These are phyloP conservation scores for Rhyacophila brunnea DNA, from an alignment of 1,140 invertebrate species.

Conservation along the genomic window DNA sequence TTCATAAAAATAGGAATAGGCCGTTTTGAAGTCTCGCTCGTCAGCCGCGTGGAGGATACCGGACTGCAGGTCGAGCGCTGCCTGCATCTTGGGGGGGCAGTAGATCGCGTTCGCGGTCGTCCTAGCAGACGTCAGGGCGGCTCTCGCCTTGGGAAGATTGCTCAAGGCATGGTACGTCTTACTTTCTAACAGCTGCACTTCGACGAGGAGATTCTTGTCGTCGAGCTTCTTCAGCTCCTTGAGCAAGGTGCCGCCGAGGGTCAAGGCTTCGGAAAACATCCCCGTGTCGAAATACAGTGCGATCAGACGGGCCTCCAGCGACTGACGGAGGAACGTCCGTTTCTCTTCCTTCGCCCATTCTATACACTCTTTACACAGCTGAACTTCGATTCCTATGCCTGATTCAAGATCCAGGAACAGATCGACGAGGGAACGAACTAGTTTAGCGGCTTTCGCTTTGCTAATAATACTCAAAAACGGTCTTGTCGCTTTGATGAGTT, in stretches of 20 bases:
- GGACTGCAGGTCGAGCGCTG: conserved; percentile 94
- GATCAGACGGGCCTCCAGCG: conserved; percentile 89
- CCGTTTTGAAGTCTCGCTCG: conserved; percentile 99
- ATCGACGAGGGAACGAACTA: conserved; percentile 94
- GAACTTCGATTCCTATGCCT: conserved; percentile 86
- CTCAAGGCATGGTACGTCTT: conserved; percentile 98
- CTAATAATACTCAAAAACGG: conserved; percentile 93
- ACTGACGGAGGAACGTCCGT: conserved; percentile 94
- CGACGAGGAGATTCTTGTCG: conserved; percentile 97
- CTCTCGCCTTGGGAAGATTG: conserved; percentile 95
- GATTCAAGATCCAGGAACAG: conserved; percentile 96
- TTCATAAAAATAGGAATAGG: conserved; percentile 99
- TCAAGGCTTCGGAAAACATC: conserved; percentile 83
- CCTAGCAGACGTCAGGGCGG: conserved; percentile 94
- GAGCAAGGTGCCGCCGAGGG: conserved; percentile 80
- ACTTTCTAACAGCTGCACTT: conserved; percentile 94
- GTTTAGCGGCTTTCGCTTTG: conserved; percentile 98
- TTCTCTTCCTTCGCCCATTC: conserved; percentile 99
- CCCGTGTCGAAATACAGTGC: conserved; percentile 93
- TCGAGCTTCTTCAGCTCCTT: conserved; percentile 98
- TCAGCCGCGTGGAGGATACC: conserved; percentile 98
- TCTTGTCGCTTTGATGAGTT: conserved; percentile 89
- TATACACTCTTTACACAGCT: conserved; percentile 95
- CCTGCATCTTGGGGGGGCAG: conserved; percentile 97
- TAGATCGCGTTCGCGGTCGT: conserved; percentile 99